Base-by-base conservation (phyloP, 2,113 vertebrate species). In the Chaetorhynchus papuensis region DNA sequence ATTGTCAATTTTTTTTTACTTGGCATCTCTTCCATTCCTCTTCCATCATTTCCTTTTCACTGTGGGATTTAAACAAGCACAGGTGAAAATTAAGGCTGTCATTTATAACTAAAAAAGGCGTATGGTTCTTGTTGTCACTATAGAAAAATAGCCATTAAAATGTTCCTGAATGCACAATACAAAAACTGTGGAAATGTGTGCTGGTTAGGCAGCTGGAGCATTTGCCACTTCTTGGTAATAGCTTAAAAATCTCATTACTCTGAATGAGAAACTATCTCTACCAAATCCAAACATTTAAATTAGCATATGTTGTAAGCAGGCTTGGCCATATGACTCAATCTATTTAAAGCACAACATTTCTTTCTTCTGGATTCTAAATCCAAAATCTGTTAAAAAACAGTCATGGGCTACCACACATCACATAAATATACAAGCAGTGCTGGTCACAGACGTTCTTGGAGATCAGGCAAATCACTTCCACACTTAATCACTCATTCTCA, bases 231-330 rank as follows among this genome's bases (percentile, higher is more conserved):
- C 89, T 95, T 96, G 89, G 61, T 63, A 94, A 91, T 59, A 95
- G 54, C 75, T 97, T 89, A 70, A 94, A 95, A 96, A 96, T 94
- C 80, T 96, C 78, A 78, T 95, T 97, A 96, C 37, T 96, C 80
- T 89, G 69, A 87, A 91, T 82, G 77, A 95, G 71, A 97, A 96
- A 87, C 71, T 81, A 59, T 75, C 64, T 69, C 76, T 86, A 76
- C 66, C 93, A 95, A 97, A 88, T 88, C 49, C 71, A 95, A 95
- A 52, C 66, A 95, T 87, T 96, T 97, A 94, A 96, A 96, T 93
- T 76, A 95, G 39, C 92, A 93, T 97, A 91, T 95, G 79, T 41
- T 96, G 31, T 74, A 79, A 96, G 76, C 59, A 94, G 85, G 42
- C 82, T 91, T 94, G 95, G 84, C 76, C 83, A 91, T 47, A 47